Conservation (phyloP, 2,888 invertebrate species). For the Lithophane leautieri region DNA sequence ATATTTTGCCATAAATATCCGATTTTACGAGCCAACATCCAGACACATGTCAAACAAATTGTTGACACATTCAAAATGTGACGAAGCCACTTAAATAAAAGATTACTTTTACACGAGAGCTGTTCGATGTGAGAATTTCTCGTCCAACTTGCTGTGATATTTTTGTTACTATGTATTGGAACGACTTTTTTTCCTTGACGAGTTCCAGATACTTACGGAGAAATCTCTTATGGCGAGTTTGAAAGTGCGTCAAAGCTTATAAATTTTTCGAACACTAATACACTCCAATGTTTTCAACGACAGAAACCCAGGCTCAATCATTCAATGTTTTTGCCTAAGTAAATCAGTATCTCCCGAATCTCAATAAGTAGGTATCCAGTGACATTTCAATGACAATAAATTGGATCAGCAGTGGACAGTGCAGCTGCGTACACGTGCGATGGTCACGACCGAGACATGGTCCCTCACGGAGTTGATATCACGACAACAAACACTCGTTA, state of each 20-base stretch:
- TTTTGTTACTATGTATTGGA: conserved; percentile 34
- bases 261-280: conserved; percentile 14
- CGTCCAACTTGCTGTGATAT: conserved; percentile 31
- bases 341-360: conserved; percentile 57
- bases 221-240: conserved; percentile 1
- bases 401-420: conserved; percentile 70
- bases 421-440: conserved; percentile 83
- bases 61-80: conserved; percentile 82
- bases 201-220: background rate
- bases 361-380: conserved; percentile 48
- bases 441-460: conserved; percentile 81
- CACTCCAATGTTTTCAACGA: background rate
- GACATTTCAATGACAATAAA: conserved; percentile 82
- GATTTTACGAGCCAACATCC: conserved; percentile 81
- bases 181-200: conserved; percentile 19
- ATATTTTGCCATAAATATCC: conserved; percentile 83
- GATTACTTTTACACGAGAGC: conserved; percentile 66
- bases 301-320: conserved; percentile 28
- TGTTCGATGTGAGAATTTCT: conserved; percentile 63
- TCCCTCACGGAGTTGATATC: conserved; percentile 78
- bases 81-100: conserved; percentile 79
- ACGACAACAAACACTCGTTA: conserved; percentile 70
- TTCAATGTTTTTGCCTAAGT: conserved; percentile 46
- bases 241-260: background rate
- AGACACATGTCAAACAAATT: conserved; percentile 87